Conservation (phyloP, 1,140 invertebrate genomes). For the Ruditapes philippinarum region DNA sequence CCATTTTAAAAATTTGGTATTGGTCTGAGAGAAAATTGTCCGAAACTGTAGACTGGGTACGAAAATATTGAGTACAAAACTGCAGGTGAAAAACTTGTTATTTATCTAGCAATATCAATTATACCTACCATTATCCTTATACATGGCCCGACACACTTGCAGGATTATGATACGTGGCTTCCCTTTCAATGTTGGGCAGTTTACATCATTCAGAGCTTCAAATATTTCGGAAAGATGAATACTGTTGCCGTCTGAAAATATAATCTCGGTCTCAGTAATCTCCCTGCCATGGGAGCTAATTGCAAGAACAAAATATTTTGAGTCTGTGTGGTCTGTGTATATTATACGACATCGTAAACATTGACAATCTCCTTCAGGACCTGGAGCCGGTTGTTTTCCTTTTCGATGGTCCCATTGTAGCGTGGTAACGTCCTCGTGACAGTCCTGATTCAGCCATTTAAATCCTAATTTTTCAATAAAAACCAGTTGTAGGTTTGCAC, state of each 20-base stretch:
- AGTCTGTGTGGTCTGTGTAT: not conserved
- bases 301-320: not conserved
- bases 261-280: not conserved
- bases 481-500: not conserved
- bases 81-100: too few species aligned
- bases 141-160: not conserved
- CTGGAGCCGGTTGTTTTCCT: not conserved
- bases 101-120: too few species aligned
- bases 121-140: not conserved
- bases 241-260: not conserved
- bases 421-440: not conserved
- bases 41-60: too few species aligned
- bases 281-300: constrained; percentile 1
- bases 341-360: not conserved
- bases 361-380: not conserved
- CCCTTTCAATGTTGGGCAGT: not conserved
- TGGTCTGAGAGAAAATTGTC: too few species aligned
- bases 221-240: not conserved
- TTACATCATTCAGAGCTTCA: not conserved
- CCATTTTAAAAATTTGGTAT: too few species aligned
- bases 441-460: not conserved
- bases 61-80: too few species aligned
- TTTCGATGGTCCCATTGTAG: not conserved
- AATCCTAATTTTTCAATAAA: not conserved
- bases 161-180: not conserved